Evolutionary conservation across 2,113 vertebrate species (phyloP).

Genomic region (Limnothrissa miodon): DNA sequence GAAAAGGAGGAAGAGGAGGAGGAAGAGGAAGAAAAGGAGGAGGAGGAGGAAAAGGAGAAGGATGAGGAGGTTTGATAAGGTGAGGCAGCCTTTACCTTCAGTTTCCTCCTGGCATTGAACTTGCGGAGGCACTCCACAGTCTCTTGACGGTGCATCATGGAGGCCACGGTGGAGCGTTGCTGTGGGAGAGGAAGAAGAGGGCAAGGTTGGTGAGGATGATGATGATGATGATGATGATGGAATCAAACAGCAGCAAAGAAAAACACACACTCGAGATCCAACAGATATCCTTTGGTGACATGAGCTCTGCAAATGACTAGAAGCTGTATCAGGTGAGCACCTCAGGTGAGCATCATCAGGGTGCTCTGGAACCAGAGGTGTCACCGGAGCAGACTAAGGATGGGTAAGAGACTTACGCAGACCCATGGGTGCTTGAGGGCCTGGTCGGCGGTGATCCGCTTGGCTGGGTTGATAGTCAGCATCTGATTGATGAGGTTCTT

Average conservation of each 20-base stretch:
- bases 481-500: constrained; percentile 99
- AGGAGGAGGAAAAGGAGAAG: no score
- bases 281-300: no score
- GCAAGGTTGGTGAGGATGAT: background rate
- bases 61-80: background rate
- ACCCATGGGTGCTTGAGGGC: constrained; percentile 98
- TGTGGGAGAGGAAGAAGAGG: constrained; percentile 53
- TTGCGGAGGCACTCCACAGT: constrained; percentile 98
- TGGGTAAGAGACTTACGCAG: constrained; percentile 82
- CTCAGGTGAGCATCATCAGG: no score
- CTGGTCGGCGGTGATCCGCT: constrained; percentile 97
- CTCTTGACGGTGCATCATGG: constrained; percentile 99
- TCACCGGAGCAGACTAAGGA: background rate
- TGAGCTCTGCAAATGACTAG: background rate
- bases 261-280: background rate
- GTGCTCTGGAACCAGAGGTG: no score
- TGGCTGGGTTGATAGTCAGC: constrained; percentile 98
- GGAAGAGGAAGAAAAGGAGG: no score
- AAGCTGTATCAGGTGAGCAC: background rate
- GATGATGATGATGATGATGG: background rate
- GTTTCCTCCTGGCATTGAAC: constrained; percentile 97
- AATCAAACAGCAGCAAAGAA: background rate
- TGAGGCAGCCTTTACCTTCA: constrained; percentile 78
- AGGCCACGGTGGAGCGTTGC: constrained; percentile 99
- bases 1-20: no score